These are phyloP conservation scores for Eudemis profundana DNA, from an alignment of 2,888 invertebrate genomes.

Conservation along the genomic window DNA sequence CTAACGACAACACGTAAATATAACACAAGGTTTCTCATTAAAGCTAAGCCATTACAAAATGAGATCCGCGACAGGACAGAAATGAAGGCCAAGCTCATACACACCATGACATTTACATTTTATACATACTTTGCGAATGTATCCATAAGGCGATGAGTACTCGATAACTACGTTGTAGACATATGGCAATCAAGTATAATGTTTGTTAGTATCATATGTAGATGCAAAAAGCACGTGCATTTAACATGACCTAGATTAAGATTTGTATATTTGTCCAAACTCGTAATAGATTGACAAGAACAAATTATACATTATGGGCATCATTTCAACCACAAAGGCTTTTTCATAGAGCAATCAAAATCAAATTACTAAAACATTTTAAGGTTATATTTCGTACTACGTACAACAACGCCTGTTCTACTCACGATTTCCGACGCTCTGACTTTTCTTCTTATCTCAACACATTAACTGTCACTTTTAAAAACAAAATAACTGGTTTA, in stretches of 20 bases:
- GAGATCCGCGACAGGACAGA: too few species aligned
- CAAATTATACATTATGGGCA: neutral
- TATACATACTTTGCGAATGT: too few species aligned
- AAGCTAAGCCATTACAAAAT: too few species aligned
- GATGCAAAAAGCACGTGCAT: slow-evolving; percentile 20
- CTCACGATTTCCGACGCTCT: slow-evolving; percentile 20
- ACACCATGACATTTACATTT: too few species aligned
- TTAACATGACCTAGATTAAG: neutral
- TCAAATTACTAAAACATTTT: slow-evolving; percentile 42
- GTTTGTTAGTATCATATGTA: neutral
- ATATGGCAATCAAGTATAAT: slow-evolving; percentile 10
- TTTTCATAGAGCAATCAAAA: slow-evolving; percentile 6
- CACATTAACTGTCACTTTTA: slow-evolving; percentile 16
- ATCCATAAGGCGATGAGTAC: neutral
- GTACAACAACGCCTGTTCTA: slow-evolving; percentile 16
- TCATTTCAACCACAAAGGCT: neutral
- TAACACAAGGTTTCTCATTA: too few species aligned
- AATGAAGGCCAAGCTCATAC: too few species aligned
- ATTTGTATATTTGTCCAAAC: neutral
- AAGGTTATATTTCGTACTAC: slow-evolving; percentile 47
- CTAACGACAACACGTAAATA: too few species aligned
- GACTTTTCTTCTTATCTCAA: slow-evolving; percentile 8
- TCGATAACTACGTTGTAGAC: neutral
- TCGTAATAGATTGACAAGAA: neutral
- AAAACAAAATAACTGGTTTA: slow-evolving; percentile 37